Evolutionary conservation across 2,797 vertebrate genomes (phyloP).

Genomic region (Oreochromis grahami): DNA sequence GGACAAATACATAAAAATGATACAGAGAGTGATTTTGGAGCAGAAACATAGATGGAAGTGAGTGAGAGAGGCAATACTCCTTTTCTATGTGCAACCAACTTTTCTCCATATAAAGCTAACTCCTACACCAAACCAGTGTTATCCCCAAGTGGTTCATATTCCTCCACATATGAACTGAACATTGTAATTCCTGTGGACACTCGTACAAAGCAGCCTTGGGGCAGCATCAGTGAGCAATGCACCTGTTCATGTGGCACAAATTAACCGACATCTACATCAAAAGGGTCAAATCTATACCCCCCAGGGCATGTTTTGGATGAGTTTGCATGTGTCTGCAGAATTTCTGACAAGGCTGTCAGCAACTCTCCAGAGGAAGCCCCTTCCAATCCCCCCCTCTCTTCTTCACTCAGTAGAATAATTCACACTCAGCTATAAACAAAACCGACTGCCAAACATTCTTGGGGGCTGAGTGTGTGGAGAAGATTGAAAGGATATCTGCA

Average conservation of each 20-base stretch:
- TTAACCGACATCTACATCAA: slow-evolving; percentile 18
- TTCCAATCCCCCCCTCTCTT: neutral
- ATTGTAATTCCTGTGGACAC: neutral
- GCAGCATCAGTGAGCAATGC: neutral
- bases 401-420: slow-evolving; percentile 35
- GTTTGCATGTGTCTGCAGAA: slow-evolving; percentile 37
- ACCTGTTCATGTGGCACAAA: slow-evolving; percentile 6
- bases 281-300: slow-evolving; percentile 33
- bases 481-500: slow-evolving; percentile 30
- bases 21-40: neutral
- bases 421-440: slow-evolving; percentile 43
- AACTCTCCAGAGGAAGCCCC: neutral
- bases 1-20: neutral
- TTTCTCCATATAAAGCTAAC: neutral
- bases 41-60: neutral
- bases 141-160: neutral
- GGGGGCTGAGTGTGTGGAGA: neutral
- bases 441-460: neutral
- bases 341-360: slow-evolving; percentile 26
- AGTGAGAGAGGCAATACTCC: neutral
- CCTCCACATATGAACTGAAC: neutral
- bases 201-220: neutral
- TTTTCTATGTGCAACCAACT: neutral
- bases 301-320: neutral
- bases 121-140: neutral